phyloP scores from a whole-genome alignment of 2,888 invertebrate species.

The Xestia ashworthii region DNA sequence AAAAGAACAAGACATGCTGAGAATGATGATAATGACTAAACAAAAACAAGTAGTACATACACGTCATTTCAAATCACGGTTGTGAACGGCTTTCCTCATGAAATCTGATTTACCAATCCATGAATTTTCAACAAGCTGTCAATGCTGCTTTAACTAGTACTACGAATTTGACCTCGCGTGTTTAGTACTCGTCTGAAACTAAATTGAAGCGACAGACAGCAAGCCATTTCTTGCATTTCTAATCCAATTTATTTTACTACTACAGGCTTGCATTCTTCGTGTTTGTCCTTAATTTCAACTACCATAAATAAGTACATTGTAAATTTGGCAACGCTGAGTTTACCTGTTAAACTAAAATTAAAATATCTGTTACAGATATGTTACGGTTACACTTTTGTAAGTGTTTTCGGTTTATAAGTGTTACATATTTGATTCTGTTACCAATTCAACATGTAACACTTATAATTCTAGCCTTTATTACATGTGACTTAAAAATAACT shows the following conservation, averaged over 20 bases:
- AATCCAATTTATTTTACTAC: neutral
- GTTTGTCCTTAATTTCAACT: neutral
- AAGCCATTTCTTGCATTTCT: neutral
- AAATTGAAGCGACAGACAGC: neutral
- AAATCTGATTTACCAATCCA: neutral
- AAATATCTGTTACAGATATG: no score
- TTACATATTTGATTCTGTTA: no score
- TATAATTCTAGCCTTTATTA: no score
- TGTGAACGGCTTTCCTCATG: neutral
- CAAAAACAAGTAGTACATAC: neutral
- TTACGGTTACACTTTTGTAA: no score
- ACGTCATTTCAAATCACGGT: neutral
- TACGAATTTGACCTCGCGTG: conserved; percentile 3
- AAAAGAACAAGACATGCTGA: no score
- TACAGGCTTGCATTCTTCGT: neutral
- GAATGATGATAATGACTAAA: neutral
- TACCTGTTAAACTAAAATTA: no score
- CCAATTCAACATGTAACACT: no score
- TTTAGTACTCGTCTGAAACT: neutral
- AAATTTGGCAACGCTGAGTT: no score
- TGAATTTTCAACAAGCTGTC: conserved; percentile 1
- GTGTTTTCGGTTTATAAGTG: no score
- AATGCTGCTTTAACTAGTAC: neutral
- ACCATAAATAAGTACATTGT: no score
- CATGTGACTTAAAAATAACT: no score